Base-by-base conservation (phyloP, 2,113 vertebrate species). In the Eulemur macaco region DNA sequence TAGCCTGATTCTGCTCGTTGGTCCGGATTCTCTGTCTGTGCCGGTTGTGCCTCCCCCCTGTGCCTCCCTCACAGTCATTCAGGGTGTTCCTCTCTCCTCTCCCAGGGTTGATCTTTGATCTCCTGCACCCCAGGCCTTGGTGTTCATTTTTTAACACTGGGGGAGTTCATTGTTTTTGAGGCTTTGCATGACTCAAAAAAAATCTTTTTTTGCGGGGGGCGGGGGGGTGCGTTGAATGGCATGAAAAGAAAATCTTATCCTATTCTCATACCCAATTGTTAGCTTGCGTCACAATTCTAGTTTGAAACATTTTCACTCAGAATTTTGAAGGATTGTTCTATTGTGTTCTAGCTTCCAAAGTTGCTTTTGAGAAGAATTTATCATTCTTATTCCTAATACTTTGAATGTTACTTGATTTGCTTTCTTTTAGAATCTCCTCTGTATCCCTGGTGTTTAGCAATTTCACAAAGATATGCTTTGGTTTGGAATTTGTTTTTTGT, bases 261-360 rank as follows among this genome's bases (percentile, higher is more conserved):
- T 95, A 42, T 80, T 96, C 37, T 84, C 12, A 47, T 58, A 56
- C 39, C 71, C 71, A 54, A 63, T 76, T 87, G 50, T 20, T 77
- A 83, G 42, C 56, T 74, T 64, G 27, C 54, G 84, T 83, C 64
- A 78, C 31, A 42, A 78, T 71, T 82, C 64, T 68, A 77, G 63
- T 39, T 45, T 76, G 39, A 74, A 82, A 93, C 12, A 73, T 37
- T 93, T 88, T 58, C 71, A 66, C 54, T 68, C n/a, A 68, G 47
- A 91, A 89, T 86, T 91, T 91, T 54, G 39, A 93, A 95, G 50
- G 31, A 78, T 17, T 47, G 76, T 15, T 82, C 37, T 85, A 47
- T 37, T 78, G 60, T 74, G 63, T 80, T 82, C 78, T 60, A 52
- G 56, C 21, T 86, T 50, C 25, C 5, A 15, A 88, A 91, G 34